These are phyloP conservation scores for Agriopis leucophaearia DNA, from an alignment of 2,888 invertebrate species.

Conservation along the genomic window DNA sequence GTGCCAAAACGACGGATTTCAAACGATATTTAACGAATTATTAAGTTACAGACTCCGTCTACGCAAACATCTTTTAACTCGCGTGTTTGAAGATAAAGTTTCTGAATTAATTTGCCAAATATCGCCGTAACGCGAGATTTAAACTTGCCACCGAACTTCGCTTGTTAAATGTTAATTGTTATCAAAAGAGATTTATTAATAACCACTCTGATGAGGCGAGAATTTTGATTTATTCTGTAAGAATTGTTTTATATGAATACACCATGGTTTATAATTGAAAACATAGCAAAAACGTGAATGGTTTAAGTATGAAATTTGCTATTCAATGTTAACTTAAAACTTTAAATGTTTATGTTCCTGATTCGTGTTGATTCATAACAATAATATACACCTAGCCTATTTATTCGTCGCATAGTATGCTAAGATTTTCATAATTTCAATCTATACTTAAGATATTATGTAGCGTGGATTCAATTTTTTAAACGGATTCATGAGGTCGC, in stretches of 20 bases:
- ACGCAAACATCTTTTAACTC: conserved; percentile 76
- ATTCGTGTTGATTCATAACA: too few relatives aligned
- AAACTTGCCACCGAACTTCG: conserved; percentile 76
- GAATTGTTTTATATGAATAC: not conserved
- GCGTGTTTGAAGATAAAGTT: conserved; percentile 79
- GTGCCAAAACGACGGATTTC: conserved; percentile 22
- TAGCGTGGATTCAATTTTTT: conserved; percentile 66
- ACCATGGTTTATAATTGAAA: too few relatives aligned
- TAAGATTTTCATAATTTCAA: too few relatives aligned
- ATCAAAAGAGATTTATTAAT: conserved; percentile 65
- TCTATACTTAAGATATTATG: conserved; percentile 53
- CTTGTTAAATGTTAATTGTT: conserved; percentile 83
- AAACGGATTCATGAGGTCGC: conserved; percentile 71
- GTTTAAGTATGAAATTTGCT: too few relatives aligned
- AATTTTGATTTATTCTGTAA: conserved; percentile 10
- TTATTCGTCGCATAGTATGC: too few relatives aligned
- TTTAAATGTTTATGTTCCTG: too few relatives aligned
- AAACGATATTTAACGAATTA: conserved; percentile 60
- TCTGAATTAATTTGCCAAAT: conserved; percentile 82
- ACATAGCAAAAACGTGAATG: too few relatives aligned
- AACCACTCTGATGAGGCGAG: conserved; percentile 26
- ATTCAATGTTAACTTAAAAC: too few relatives aligned
- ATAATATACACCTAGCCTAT: too few relatives aligned
- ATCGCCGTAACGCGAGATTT: conserved; percentile 81
- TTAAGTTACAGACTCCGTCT: conserved; percentile 69